phyloP scores from a whole-genome alignment of 2,113 vertebrate genomes.

The Dicrurus megarhynchus region DNA sequence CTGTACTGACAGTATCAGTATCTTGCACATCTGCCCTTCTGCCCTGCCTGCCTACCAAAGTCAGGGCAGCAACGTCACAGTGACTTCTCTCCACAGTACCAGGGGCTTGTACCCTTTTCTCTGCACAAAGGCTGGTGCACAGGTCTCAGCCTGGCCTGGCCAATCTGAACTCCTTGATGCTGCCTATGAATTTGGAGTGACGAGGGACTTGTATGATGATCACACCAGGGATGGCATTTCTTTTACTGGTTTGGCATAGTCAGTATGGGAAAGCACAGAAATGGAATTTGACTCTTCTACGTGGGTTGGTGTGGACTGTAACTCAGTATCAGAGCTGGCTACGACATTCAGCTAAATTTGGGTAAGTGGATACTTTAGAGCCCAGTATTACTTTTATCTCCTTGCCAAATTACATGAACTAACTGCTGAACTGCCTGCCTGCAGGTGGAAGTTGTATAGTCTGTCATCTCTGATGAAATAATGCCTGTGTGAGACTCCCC shows the following conservation, averaged over 20 bases:
- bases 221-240: neutral
- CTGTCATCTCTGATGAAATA: neutral
- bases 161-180: neutral
- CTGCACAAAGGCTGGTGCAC: neutral
- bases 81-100: neutral
- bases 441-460: neutral
- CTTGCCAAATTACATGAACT: neutral
- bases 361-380: neutral
- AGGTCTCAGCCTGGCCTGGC: neutral
- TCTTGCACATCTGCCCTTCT: neutral
- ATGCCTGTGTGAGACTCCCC: neutral
- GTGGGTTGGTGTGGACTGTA: neutral
- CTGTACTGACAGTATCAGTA: neutral
- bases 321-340: neutral
- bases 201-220: neutral
- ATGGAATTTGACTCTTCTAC: neutral
- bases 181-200: neutral
- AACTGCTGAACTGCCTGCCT: neutral
- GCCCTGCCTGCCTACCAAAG: neutral
- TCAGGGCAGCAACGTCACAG: neutral
- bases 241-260: neutral
- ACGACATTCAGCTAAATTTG: neutral
- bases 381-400: neutral
- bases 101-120: neutral
- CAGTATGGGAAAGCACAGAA: neutral